A percentile compares a stretch with the other conserved stretches of the same genome.
Conservation (phyloP, 2,113 vertebrate genomes). For the Saccopteryx bilineata region DNA sequence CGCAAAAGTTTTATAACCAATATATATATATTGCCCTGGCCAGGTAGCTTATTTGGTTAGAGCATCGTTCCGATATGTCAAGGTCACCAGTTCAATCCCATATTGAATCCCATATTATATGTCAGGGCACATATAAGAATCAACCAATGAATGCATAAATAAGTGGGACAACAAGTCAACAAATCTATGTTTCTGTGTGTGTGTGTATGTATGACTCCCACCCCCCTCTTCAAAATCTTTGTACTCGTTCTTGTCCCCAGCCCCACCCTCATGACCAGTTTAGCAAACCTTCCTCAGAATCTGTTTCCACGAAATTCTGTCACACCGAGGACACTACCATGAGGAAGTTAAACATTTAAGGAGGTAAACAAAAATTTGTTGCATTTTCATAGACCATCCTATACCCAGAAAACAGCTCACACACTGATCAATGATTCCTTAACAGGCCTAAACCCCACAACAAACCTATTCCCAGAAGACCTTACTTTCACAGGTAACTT, state of each 20-base stretch:
- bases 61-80: too few relatives aligned
- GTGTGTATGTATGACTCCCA: too few relatives aligned
- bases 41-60: too few relatives aligned
- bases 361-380: not conserved
- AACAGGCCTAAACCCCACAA: not conserved
- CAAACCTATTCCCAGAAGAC: not conserved
- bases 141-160: too few relatives aligned
- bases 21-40: not conserved
- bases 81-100: too few relatives aligned
- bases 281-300: not conserved
- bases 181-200: too few relatives aligned
- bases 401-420: not conserved
- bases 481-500: not conserved
- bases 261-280: not conserved
- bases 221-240: too few relatives aligned
- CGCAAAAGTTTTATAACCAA: not conserved
- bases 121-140: too few relatives aligned
- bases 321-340: not conserved
- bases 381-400: not conserved
- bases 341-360: not conserved
- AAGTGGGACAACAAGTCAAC: too few relatives aligned
- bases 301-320: not conserved
- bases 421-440: too few relatives aligned
- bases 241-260: fast-evolving
- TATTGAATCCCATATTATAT: too few relatives aligned